Conservation (phyloP, 2,888 invertebrate genomes). For the Thymelicus lineola region DNA sequence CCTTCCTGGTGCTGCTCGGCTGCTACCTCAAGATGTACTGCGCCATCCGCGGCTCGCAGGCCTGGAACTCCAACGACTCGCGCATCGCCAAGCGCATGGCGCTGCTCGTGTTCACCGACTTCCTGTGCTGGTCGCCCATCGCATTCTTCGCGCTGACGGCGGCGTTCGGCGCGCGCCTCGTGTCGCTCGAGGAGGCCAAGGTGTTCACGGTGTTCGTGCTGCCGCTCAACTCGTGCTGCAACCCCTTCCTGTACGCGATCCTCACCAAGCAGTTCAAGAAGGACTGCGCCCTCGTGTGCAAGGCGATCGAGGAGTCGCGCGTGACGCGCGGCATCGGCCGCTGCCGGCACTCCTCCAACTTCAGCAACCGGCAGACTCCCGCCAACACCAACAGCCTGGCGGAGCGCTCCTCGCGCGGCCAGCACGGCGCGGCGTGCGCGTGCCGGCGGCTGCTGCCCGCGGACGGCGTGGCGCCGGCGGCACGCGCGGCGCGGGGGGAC, state of each 20-base stretch:
- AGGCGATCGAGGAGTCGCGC: conserved; percentile 97
- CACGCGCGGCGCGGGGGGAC: conserved; percentile 64
- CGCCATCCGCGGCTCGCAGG: conserved; percentile 97
- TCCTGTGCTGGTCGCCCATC: conserved; percentile 99
- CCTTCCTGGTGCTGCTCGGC: conserved; percentile 97
- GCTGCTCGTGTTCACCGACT: conserved; percentile 97
- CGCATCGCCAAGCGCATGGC: conserved; percentile 99
- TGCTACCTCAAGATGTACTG: conserved; percentile 99
- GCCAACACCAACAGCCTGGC: conserved; percentile 94
- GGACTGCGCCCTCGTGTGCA: conserved; percentile 97
- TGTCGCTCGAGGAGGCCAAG: conserved; percentile 97
- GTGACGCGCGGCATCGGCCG: conserved; percentile 95
- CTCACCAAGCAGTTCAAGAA: conserved; percentile 99
- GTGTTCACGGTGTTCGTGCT: conserved; percentile 97
- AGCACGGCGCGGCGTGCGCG: conserved; percentile 84
- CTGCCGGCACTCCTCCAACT: conserved; percentile 94
- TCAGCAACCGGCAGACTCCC: conserved; percentile 94
- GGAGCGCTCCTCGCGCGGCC: conserved; percentile 91
- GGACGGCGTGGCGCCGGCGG: conserved; percentile 88
- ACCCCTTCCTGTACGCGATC: conserved; percentile 98
- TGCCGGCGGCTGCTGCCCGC: conserved; percentile 89
- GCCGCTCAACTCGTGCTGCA: conserved; percentile 98
- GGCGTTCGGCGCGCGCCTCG: conserved; percentile 95
- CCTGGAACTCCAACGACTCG: conserved; percentile 99
- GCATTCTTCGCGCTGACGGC: conserved; percentile 98